Evolutionary conservation across 2,888 invertebrate genomes (phyloP).

Genomic region (Archaeoteleia sp.): DNA sequence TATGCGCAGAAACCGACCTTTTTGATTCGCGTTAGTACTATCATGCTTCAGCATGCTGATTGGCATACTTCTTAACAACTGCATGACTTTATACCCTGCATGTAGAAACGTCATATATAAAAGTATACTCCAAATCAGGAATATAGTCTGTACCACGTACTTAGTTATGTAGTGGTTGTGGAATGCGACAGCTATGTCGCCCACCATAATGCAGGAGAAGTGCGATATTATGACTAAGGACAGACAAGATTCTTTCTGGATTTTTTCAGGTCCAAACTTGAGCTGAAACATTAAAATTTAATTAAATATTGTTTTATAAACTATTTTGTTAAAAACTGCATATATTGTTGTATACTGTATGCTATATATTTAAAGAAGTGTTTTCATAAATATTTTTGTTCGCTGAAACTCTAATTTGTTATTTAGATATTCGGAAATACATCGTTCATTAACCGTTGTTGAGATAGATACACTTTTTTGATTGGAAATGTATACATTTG

Average conservation of each 20-base stretch:
- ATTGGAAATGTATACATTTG: too few relatives aligned
- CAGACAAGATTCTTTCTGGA: conserved; percentile 76
- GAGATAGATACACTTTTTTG: too few relatives aligned
- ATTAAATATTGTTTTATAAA: too few relatives aligned
- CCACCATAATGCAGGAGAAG: conserved; percentile 76
- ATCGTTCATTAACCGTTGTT: too few relatives aligned
- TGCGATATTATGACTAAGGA: conserved; percentile 77
- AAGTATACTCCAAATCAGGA: conserved; percentile 77
- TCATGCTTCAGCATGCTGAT: conserved; percentile 72
- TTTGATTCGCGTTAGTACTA: conserved; percentile 71
- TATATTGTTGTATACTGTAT: too few relatives aligned
- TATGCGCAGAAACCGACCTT: conserved; percentile 66
- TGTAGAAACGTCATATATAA: conserved; percentile 77
- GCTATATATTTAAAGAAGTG: too few relatives aligned
- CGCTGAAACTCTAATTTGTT: too few relatives aligned
- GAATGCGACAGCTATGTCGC: conserved; percentile 76
- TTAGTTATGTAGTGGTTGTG: conserved; percentile 74
- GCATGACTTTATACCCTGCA: conserved; percentile 76
- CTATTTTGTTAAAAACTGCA: too few relatives aligned
- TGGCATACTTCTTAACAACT: conserved; percentile 74
- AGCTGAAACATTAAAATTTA: conserved; percentile 67
- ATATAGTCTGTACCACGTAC: conserved; percentile 76
- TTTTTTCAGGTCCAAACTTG: conserved; percentile 75
- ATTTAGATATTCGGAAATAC: too few relatives aligned
- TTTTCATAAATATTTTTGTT: too few relatives aligned